A percentile compares a stretch with the other conserved stretches of the same genome.
Conservation (phyloP, 2,113 vertebrate species). For the Mesitornis unicolor region DNA sequence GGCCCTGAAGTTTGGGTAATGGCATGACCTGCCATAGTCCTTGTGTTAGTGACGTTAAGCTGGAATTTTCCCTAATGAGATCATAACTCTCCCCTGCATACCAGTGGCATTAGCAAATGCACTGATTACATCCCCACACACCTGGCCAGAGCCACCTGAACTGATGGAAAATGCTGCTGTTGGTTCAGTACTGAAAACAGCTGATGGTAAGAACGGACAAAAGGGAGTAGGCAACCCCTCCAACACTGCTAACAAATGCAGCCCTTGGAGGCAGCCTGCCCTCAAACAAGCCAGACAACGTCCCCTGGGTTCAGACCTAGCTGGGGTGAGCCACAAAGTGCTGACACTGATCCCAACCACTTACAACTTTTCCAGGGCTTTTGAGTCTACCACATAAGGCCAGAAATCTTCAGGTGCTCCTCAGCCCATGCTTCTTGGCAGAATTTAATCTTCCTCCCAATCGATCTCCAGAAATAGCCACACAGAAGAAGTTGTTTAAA, state of each 20-base stretch:
- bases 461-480: not conserved
- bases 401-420: not conserved
- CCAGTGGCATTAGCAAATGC: not conserved
- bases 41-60: not conserved
- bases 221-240: not conserved
- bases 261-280: not conserved
- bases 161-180: not conserved
- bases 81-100: not conserved
- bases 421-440: not conserved
- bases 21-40: not conserved
- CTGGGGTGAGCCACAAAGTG: rapidly evolving
- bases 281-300: rapidly evolving
- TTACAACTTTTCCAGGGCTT: not conserved
- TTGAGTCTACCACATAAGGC: not conserved
- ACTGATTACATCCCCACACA: not conserved
- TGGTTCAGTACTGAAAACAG: not conserved
- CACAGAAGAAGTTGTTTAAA: not conserved
- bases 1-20: not conserved
- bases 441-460: not conserved
- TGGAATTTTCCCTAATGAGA: not conserved
- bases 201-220: not conserved
- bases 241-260: not conserved
- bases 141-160: not conserved
- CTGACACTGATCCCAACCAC: not conserved
- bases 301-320: not conserved